Percentiles rank a stretch among this genome's conserved stretches.
Conservation (phyloP, 2,888 invertebrate genomes). For the Drosophila peninsularis region DNA sequence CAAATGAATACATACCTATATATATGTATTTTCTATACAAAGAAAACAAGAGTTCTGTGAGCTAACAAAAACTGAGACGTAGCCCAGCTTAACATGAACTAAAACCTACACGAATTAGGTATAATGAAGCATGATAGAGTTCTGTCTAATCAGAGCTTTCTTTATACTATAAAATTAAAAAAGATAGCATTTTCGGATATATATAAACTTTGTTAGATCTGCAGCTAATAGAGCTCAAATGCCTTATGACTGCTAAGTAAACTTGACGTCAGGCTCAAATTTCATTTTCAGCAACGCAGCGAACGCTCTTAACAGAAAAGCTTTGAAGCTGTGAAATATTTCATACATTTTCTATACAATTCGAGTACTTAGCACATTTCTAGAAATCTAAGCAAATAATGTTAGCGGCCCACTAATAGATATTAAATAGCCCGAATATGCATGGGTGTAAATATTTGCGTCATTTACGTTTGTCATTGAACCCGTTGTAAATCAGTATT, state of each 20-base stretch:
- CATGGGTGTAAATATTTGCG: not conserved
- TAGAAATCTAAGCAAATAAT: not conserved
- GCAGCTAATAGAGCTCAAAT: too few species aligned
- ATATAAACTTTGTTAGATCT: too few species aligned
- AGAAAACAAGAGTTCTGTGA: not conserved
- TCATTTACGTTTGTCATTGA: conserved; percentile 5
- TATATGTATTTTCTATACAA: not conserved
- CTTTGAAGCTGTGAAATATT: not conserved
- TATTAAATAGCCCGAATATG: not conserved
- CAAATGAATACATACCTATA: too few species aligned
- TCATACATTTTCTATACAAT: not conserved
- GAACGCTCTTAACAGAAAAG: too few species aligned
- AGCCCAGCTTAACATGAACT: not conserved
- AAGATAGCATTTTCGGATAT: too few species aligned
- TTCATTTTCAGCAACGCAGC: not conserved
- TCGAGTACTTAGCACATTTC: not conserved
- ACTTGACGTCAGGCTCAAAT: not conserved
- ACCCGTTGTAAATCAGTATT: conserved; percentile 8
- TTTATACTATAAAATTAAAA: too few species aligned
- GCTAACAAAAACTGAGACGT: not conserved
- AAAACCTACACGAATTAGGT: not conserved
- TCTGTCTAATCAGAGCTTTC: too few species aligned
- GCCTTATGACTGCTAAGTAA: not conserved
- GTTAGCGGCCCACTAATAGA: not conserved
- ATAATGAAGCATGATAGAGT: too few species aligned